These are phyloP conservation scores for Cheiracanthium punctorium DNA, from an alignment of 2,888 invertebrate species.

Conservation along the genomic window DNA sequence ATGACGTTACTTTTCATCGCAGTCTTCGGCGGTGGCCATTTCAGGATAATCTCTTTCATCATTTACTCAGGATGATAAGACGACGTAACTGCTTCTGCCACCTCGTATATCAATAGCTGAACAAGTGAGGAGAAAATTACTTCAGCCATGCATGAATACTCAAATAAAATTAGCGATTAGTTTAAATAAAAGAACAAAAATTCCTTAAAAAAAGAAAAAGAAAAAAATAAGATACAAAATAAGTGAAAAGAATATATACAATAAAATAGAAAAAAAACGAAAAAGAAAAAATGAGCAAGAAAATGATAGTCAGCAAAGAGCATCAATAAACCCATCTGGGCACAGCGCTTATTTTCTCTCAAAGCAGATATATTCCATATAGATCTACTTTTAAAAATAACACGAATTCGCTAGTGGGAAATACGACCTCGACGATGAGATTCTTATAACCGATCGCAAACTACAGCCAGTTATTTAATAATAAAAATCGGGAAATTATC, in stretches of 20 bases:
- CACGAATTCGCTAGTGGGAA: too few species aligned
- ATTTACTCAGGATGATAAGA: neutral
- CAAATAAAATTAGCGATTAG: neutral
- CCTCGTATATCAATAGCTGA: neutral
- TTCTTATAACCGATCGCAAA: too few species aligned
- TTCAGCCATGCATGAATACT: constrained; percentile 2
- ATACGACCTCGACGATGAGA: too few species aligned
- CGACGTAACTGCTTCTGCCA: neutral
- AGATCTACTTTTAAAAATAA: too few species aligned
- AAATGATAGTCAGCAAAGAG: neutral
- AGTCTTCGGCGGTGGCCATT: neutral
- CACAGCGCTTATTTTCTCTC: too few species aligned
- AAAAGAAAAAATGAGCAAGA: neutral
- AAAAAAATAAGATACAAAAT: too few species aligned
- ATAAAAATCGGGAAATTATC: too few species aligned
- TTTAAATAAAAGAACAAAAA: too few species aligned
- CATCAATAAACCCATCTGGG: neutral
- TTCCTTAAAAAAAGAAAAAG: neutral
- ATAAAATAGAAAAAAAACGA: neutral
- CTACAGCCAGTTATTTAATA: too few species aligned
- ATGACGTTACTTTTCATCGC: neutral
- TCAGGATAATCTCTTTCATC: neutral
- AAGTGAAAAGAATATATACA: too few species aligned
- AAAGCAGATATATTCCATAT: too few species aligned
- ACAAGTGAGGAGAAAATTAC: neutral